Evolutionary conservation across 2,888 invertebrate genomes (phyloP), one percentile per base, ranked within the genome.

Genomic region (Brachyopa scutellaris): DNA sequence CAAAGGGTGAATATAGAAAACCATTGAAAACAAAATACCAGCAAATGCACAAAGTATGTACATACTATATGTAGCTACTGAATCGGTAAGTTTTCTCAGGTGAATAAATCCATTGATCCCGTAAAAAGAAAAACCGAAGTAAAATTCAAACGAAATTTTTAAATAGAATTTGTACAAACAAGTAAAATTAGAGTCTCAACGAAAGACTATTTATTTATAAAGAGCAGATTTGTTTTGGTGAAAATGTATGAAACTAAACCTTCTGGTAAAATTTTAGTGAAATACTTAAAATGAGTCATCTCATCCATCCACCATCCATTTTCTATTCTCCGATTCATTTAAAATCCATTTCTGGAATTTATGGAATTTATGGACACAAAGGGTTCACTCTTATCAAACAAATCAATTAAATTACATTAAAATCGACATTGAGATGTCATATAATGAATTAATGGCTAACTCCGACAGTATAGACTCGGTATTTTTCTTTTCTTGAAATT

Each of bases 31-130:
- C 8, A 38, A 40, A 64, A 64, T 40, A n/a, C 40, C 53, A 42
- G 31, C 13, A 40, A 51, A 51, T 26, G 38, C 11, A 11, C 36
- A 23, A 49, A 47, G 15, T n/a, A n/a, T n/a, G n/a, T n/a, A n/a
- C n/a, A n/a, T n/a, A n/a, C n/a, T n/a, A n/a, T n/a, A n/a, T n/a
- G 4, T 62, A 11, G 2, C 21, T 4, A 13, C 11, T 7, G 40
- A 29, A 40, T 38, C 29, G n/a, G 21, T 51, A 51, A 29, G 53
- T 66, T 66, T 38, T 40, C 13, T 51, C 40, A 40, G 29, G 40
- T 64, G 51, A 31, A 51, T 49, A 62, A 49, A 62, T 47, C n/a
- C n/a, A n/a, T n/a, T n/a, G n/a, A n/a, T n/a, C n/a, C n/a, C n/a
- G n/a, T n/a, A n/a, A n/a, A n/a, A n/a, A n/a, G n/a, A n/a, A n/a